Conservation (phyloP, 2,888 invertebrate genomes). For the Criorhina ranunculi region DNA sequence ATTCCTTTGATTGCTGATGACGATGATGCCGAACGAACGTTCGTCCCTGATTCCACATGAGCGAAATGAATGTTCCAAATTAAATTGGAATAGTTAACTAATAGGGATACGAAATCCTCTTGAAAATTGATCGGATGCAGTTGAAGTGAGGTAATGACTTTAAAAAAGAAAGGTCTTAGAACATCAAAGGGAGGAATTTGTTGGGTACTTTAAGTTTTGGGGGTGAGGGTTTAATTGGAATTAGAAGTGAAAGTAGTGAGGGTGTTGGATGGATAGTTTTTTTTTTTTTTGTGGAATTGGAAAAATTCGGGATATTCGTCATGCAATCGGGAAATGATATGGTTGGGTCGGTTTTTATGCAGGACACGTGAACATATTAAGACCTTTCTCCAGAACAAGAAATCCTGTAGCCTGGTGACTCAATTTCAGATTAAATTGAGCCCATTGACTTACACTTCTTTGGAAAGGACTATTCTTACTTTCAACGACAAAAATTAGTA, state of each 20-base stretch:
- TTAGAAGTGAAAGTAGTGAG: neutral
- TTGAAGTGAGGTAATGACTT: constrained; percentile 52
- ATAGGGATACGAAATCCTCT: constrained; percentile 56
- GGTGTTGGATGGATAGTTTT: neutral
- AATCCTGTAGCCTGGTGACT: too few relatives aligned
- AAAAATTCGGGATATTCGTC: neutral
- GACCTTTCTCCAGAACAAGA: too few relatives aligned
- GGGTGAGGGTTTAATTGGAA: constrained; percentile 37
- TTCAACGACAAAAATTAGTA: too few relatives aligned
- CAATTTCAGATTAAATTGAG: too few relatives aligned
- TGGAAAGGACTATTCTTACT: too few relatives aligned
- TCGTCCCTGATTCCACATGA: constrained; percentile 68
- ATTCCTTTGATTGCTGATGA: constrained; percentile 61
- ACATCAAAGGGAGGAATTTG: constrained; percentile 60
- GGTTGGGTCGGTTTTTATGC: too few relatives aligned
- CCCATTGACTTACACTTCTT: too few relatives aligned
- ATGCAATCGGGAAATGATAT: neutral
- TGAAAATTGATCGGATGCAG: constrained; percentile 51
- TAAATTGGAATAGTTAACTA: constrained; percentile 70
- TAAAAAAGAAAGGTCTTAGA: constrained; percentile 10
- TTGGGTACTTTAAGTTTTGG: neutral
- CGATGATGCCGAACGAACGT: constrained; percentile 23
- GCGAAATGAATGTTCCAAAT: constrained; percentile 54
- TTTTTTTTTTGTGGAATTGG: neutral
- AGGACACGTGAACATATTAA: too few relatives aligned